Base-by-base conservation (phyloP, 2,113 vertebrate species). In the Sinocyclocheilus grahami region DNA sequence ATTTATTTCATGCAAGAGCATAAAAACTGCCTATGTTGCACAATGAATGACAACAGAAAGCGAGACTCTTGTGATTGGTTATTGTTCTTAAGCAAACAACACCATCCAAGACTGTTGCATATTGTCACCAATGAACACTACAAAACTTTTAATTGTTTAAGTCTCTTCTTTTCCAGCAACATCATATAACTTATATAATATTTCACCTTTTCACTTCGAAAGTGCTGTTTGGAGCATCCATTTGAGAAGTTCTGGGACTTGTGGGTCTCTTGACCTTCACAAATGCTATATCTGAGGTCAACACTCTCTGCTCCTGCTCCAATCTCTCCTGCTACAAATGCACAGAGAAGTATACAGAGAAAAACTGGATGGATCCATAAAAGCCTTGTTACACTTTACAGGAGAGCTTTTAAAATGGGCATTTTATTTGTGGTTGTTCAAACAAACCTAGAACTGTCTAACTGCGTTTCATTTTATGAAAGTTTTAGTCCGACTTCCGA, bases 1-100 rank as follows among this genome's bases (percentile, higher is more conserved):
- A 67, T 83, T 83, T 74, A 16, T 84, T 55, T 65, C 63, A 80
- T 69, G 39, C 27, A 20, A 78, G 46, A 74, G 55, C 53, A 77
- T 80, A 39, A 48, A 84, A 86, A 78, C 69, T 22, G 37, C n/a
- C 42, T 53, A 55, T 82, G 65, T 30, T 30, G 5, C 16, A 60
- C 10, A 72, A 85, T 75, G 42, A 12, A 65, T 33, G 27, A 79
- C 62, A 46, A 51, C 12, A 51, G 33, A 81, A 81, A 75, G 30
- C 1, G 48, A 51, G 48, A 51, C 3, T 51, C 48, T 51, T 51
- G 48, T 51, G 58, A 58, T 42, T 37, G 33, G 30, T 55, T 75
- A 33, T 42, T 67, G 46, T 84, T 78, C 20, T 78, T 33, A 37
- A 60, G 27, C 76, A 55, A 37, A 78, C 76, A 37, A n/a, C 22